phyloP scores from a whole-genome alignment of 2,113 vertebrate genomes.

The Riparia riparia region DNA sequence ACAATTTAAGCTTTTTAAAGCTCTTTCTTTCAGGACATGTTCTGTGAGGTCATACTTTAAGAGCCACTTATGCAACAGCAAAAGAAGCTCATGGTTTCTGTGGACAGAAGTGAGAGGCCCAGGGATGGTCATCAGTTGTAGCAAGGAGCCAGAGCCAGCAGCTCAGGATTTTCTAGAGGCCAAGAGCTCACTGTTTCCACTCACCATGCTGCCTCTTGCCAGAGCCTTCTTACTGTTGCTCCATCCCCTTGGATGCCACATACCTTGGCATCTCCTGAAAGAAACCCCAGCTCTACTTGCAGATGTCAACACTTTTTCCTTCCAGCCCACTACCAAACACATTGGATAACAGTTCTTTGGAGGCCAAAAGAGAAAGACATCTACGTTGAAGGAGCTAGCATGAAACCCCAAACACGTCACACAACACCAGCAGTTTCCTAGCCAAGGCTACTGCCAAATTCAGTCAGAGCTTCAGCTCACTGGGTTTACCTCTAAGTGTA shows the following conservation, averaged over 20 bases:
- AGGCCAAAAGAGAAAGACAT: not conserved
- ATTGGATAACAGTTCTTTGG: not conserved
- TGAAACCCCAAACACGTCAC: not conserved
- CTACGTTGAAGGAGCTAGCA: fast-evolving
- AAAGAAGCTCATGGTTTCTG: not conserved
- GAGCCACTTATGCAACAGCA: conserved; percentile 13
- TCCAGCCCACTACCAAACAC: not conserved
- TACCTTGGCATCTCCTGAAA: not conserved
- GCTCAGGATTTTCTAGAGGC: not conserved
- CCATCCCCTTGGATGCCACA: not conserved
- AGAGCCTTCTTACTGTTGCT: not conserved
- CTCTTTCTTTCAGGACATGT: not conserved
- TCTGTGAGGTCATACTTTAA: not conserved
- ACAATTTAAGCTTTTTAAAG: conserved; percentile 26
- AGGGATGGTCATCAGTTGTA: not conserved
- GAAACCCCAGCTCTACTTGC: not conserved
- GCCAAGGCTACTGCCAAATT: not conserved
- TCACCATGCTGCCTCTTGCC: not conserved
- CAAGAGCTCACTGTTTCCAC: not conserved
- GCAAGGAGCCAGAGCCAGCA: not conserved
- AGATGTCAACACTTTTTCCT: not conserved
- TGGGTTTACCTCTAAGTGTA: not conserved
- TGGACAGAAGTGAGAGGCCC: not conserved
- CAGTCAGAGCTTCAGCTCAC: not conserved
- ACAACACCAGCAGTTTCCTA: not conserved